Evolutionary conservation across 1,140 invertebrate species (phyloP), one percentile per base, ranked within the genome.

Genomic region (Leptopilina boulardi): DNA sequence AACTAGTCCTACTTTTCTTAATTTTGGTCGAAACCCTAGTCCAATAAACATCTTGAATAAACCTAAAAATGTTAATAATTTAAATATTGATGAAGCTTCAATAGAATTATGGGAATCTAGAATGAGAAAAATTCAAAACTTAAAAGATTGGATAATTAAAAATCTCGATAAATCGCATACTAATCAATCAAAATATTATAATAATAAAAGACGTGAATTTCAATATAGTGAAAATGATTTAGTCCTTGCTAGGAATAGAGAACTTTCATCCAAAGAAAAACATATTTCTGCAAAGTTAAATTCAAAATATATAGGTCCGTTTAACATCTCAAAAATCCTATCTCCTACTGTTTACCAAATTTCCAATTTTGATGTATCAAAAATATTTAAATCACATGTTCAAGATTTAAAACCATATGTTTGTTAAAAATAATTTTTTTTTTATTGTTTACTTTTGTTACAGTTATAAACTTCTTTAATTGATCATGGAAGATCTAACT

Each of bases 321-420:
- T 6, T 9, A 42, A 11, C 9, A 11, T 42, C 2, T 42, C 41
- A 6, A 42, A 42, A 42, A 11, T 42, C 10, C 41, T 42, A 8
- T 42, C 41, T 1, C 41, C 41, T 4, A 11, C 10, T 9, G 41
- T 42, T 42, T 42, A 42, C 10, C 9, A 42, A 11, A 11, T 42
- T 42, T 11, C 9, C 1, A 42, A 42, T 42, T 42, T 42, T 42
- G 41, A 42, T 42, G 41, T 1, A 6, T 42, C 41, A 4, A 42
- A 42, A 11, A 47, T 47, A 0, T 47, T 47, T 15, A 47, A 47
- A n/a, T 9, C 77, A 87, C 11, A 56, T 88, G 8, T 86, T 87
- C 8, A 47, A 4, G 44, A 47, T 15, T 15, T 47, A 47, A 47
- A 47, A 47, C 44, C 44, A 1, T 47, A 47, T n/a, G 4, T 47